Base-by-base conservation (phyloP, 1,140 invertebrate genomes). In the Tenebrio molitor region DNA sequence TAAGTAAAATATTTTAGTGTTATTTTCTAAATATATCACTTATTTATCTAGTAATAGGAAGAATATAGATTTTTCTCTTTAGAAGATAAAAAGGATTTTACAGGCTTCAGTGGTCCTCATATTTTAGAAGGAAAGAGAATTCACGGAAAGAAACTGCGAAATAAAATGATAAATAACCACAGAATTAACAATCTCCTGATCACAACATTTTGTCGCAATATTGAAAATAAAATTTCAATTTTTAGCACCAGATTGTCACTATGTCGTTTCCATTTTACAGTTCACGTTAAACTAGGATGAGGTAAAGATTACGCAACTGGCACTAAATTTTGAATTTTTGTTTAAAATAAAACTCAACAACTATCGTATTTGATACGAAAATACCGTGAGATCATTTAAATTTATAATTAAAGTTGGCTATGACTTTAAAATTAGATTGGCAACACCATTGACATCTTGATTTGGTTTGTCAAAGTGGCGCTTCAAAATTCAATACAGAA, bases 11-110 rank as follows among this genome's bases (percentile, higher is more conserved):
- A 69, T 72, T 64, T 63, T 67, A 58, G 21, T 58, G 50, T 44
- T 44, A 63, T 69, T 41, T 41, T 44, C 53, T 72, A 73, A 39
- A 58, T 73, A 41, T 75, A 73, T 77, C 73, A 68, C 71, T 75
- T 72, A 77, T 62, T 64, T 21, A 71, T 46, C 74, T 76, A 77
- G 25, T 50, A 71, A 75, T 77, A 77, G 76, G 76, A 77, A 77
- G 76, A 77, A 77, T 72, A 74, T 77, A 77, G 74, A 77, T 74
- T 74, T n/a, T 66, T 67, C 44, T 58, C 50, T 67, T 69, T 71
- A 68, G 58, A 73, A 39, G 41, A 69, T 39, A 46, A 71, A 74
- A 62, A 72, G 53, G 66, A 14, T 73, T 68, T 46, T 50, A 36
- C 34, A 67, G 65, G 39, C 39, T 42, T 69, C 62, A 69, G 39